These are phyloP conservation scores for Urosaurus nigricauda DNA, from an alignment of 2,797 vertebrate species.

Conservation along the genomic window DNA sequence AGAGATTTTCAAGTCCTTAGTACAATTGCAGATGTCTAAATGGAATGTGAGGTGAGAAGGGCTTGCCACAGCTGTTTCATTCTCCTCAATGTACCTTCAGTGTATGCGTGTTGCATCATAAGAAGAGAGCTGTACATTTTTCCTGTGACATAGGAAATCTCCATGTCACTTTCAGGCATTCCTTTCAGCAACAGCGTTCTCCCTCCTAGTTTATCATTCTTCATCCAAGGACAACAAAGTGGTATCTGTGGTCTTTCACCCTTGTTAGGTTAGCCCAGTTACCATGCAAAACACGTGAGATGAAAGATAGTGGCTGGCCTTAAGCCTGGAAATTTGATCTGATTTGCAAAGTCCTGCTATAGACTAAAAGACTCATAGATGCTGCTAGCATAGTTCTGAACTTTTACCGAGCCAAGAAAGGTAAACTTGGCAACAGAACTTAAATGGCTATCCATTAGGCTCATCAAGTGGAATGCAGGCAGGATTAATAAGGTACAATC, in stretches of 20 bases:
- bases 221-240: not conserved
- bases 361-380: not conserved
- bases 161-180: not conserved
- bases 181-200: too few species aligned
- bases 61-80: not conserved
- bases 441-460: conserved; percentile 16
- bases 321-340: not conserved
- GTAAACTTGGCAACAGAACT: conserved; percentile 20
- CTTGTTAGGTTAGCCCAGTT: not conserved
- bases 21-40: not conserved
- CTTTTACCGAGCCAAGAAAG: conserved; percentile 1
- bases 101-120: not conserved
- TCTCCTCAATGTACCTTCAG: not conserved
- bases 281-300: not conserved
- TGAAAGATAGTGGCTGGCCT: not conserved
- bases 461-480: conserved; percentile 3
- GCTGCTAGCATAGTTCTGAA: not conserved
- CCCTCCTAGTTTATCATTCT: not conserved
- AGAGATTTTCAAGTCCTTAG: not conserved
- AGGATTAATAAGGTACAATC: conserved; percentile 41
- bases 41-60: not conserved
- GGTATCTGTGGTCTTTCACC: not conserved
- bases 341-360: not conserved
- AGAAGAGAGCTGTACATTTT: not conserved
- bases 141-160: not conserved